Percentiles rank a stretch among this genome's conserved stretches.
phyloP scores from a whole-genome alignment of 2,888 invertebrate genomes.

The Tipula helvola region DNA sequence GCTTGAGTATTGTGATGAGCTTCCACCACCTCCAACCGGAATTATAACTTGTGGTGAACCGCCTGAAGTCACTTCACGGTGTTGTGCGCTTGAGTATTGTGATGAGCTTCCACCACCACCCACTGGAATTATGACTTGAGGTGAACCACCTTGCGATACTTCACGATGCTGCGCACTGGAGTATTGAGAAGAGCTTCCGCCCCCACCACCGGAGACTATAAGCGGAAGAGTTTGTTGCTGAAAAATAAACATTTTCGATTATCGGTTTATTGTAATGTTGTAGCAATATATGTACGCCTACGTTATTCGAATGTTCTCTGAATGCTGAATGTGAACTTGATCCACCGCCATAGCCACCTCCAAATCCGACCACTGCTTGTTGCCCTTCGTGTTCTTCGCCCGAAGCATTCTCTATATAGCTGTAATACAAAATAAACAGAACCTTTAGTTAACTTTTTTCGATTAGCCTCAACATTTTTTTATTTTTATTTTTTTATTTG shows the following conservation, averaged over 20 bases:
- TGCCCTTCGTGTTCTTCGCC: background rate
- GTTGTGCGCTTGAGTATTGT: conserved; percentile 19
- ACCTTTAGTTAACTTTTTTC: background rate
- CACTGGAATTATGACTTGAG: background rate
- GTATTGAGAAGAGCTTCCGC: background rate
- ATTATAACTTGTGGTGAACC: background rate
- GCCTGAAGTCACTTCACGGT: conserved; percentile 25
- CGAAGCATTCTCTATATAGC: background rate
- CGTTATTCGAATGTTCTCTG: background rate
- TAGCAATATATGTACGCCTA: background rate
- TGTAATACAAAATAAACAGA: background rate
- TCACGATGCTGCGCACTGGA: conserved; percentile 23
- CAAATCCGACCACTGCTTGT: background rate
- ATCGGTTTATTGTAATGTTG: background rate
- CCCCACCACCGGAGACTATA: background rate
- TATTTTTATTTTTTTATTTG: background rate
- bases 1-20: conserved; percentile 8
- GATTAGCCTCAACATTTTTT: background rate
- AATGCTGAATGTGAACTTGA: background rate
- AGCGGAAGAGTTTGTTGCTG: background rate
- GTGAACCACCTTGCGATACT: conserved; percentile 21
- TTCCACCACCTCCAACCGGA: background rate
- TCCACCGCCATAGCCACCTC: background rate
- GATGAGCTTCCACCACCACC: background rate
- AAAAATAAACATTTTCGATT: background rate